Conservation (phyloP, 1,140 invertebrate genomes). For the Hyphantria cunea region DNA sequence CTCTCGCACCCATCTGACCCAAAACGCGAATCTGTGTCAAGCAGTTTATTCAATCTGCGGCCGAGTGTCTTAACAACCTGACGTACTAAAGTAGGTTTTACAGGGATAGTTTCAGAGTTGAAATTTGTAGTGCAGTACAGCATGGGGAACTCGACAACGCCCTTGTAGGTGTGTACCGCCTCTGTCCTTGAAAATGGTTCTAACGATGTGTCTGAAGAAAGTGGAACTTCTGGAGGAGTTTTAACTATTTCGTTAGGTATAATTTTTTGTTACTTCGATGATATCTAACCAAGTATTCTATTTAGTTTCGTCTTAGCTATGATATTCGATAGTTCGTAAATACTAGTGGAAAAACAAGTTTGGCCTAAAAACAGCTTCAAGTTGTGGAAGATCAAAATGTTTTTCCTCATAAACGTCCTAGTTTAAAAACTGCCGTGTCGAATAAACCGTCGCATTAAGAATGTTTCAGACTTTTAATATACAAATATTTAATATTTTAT, state of each 20-base stretch:
- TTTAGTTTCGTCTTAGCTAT: background rate
- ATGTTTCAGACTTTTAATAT: too few species aligned
- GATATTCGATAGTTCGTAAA: background rate
- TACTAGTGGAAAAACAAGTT: background rate
- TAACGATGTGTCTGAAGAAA: slow-evolving; percentile 55
- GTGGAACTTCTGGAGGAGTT: slow-evolving; percentile 30
- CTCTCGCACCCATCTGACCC: slow-evolving; percentile 70
- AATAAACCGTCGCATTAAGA: too few species aligned
- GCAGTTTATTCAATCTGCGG: slow-evolving; percentile 79
- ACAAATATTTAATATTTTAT: too few species aligned
- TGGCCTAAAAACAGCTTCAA: too few species aligned
- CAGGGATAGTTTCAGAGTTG: slow-evolving; percentile 25
- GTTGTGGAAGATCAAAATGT: background rate
- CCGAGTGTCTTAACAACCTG: slow-evolving; percentile 46
- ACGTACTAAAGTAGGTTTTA: slow-evolving; percentile 39
- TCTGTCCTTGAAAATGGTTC: slow-evolving; percentile 66
- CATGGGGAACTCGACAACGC: slow-evolving; percentile 41
- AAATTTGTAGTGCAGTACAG: slow-evolving; percentile 19
- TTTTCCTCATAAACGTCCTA: background rate
- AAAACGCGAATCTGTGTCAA: slow-evolving; percentile 79
- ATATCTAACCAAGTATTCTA: background rate
- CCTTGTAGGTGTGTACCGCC: slow-evolving; percentile 57
- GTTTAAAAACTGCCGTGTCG: too few species aligned
- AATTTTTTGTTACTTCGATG: too few species aligned
- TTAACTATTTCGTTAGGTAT: slow-evolving; percentile 10